Evolutionary conservation across 2,797 vertebrate species (phyloP).

Genomic region (Acrossocheilus fasciatus): DNA sequence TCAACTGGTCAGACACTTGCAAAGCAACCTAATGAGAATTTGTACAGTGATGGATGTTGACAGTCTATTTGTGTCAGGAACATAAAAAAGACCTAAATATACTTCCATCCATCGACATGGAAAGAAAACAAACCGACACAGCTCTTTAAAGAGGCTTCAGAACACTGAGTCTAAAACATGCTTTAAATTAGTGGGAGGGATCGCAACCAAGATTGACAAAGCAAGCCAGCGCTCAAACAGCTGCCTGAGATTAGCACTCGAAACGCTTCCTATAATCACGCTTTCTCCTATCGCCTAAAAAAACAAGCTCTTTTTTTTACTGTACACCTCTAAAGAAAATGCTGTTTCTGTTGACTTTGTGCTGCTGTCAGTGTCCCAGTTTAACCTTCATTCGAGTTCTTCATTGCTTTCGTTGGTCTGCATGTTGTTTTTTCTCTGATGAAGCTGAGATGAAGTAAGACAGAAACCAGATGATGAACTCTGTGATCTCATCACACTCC

Average conservation of each 20-base stretch:
- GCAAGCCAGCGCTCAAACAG: conserved; percentile 7
- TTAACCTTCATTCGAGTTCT: not conserved
- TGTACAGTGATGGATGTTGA: conserved; percentile 12
- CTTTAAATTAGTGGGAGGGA: conserved; percentile 7
- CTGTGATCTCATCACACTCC: not conserved
- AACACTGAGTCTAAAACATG: conserved; percentile 2
- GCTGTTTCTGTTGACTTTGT: not conserved
- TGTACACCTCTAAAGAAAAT: not conserved
- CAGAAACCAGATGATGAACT: not conserved
- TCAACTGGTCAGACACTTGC: not conserved
- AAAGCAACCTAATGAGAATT: not conserved
- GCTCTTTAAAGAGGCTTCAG: conserved; percentile 1
- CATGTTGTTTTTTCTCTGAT: not conserved
- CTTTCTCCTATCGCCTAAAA: not conserved
- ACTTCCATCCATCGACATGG: not conserved
- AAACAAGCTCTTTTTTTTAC: not conserved
- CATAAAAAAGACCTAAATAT: conserved; percentile 15
- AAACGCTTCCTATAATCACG: not conserved
- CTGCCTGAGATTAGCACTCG: conserved; percentile 5
- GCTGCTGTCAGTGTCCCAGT: no score
- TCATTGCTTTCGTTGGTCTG: not conserved
- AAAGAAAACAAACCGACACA: conserved; percentile 2
- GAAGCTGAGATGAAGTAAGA: not conserved
- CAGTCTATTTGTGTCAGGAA: not conserved
- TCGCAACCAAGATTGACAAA: conserved; percentile 4